Base-by-base conservation (phyloP, 2,797 vertebrate genomes). In the Poecilia gillii region DNA sequence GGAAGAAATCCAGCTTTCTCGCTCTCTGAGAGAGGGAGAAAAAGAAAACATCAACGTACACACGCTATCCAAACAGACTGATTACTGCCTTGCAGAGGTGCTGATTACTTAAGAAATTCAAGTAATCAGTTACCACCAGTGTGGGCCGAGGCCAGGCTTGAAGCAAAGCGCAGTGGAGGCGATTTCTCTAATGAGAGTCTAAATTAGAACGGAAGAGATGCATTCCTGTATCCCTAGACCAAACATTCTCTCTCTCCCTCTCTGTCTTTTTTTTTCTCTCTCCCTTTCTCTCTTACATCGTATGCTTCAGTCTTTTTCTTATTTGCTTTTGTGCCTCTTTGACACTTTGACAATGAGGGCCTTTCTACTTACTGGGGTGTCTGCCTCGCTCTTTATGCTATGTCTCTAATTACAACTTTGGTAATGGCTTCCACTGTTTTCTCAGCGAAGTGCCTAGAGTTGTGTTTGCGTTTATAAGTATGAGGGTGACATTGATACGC, bases 391-490 rank as follows among this genome's bases (percentile, higher is more conserved):
- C 89, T 91, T 91, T 86, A 92, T 89, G 89, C 88, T 85, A 73
- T 76, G 92, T 87, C 92, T 94, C 93, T 95, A 94, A 96, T 96
- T 96, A 93, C 88, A 76, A 88, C 83, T 70, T 85, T 25, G 72
- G 90, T 94, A 95, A 95, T 93, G 91, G 93, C 89, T 90, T 89
- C 84, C 83, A 79, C 90, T 93, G 90, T 95, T 94, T 94, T 92
- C 88, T 46, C 83, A 82, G 82, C 75, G 81, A 87, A 91, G 90
- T 87, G 93, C 91, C 91, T 86, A 79, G 84, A 95, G 92, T 94
- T 93, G 93, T 94, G 91, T 95, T 95, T 95, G 90, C 89, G 84
- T 92, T 94, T 92, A 59, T 90, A 93, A 93, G 93, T 93, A 89
- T 49, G 81, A 73, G 73, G 89, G 83, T 85, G 90, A 94, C 89